Evolutionary conservation across 2,888 invertebrate genomes (phyloP).

Genomic region (Tetramorium bicarinatum): DNA sequence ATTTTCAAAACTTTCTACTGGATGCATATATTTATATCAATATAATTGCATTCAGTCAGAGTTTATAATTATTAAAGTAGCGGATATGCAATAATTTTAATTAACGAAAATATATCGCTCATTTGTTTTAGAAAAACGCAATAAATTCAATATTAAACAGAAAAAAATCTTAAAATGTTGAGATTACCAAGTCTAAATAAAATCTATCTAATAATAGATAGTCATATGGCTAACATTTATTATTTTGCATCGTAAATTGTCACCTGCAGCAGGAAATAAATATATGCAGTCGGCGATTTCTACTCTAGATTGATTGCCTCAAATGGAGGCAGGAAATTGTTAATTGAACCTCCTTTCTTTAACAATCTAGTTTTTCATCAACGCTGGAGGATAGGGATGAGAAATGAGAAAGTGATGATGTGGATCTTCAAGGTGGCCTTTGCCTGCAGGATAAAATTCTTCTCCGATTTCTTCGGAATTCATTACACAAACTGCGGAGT

Average conservation of each 20-base stretch:
- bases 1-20: not conserved
- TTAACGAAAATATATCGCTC: not conserved
- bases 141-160: not conserved
- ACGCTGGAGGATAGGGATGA: not conserved
- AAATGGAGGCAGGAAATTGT: conserved; percentile 34
- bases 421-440: not conserved
- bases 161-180: conserved; percentile 6
- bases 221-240: not conserved
- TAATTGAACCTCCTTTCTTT: conserved; percentile 38
- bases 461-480: conserved; percentile 29
- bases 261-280: conserved; percentile 45
- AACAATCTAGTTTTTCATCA: conserved; percentile 34
- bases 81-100: not conserved
- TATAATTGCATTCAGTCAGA: not conserved
- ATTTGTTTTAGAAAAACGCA: conserved; percentile 17
- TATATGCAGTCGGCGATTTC: conserved; percentile 9
- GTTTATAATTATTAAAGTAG: conserved; percentile 4
- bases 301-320: conserved; percentile 33
- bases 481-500: conserved; percentile 4
- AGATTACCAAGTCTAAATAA: not conserved
- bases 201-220: not conserved
- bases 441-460: conserved; percentile 2
- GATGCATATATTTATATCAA: not conserved
- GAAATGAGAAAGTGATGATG: conserved; percentile 47
- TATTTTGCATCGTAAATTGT: conserved; percentile 45